phyloP scores from a whole-genome alignment of 2,113 vertebrate genomes.

The Craseonycteris thonglongyai region DNA sequence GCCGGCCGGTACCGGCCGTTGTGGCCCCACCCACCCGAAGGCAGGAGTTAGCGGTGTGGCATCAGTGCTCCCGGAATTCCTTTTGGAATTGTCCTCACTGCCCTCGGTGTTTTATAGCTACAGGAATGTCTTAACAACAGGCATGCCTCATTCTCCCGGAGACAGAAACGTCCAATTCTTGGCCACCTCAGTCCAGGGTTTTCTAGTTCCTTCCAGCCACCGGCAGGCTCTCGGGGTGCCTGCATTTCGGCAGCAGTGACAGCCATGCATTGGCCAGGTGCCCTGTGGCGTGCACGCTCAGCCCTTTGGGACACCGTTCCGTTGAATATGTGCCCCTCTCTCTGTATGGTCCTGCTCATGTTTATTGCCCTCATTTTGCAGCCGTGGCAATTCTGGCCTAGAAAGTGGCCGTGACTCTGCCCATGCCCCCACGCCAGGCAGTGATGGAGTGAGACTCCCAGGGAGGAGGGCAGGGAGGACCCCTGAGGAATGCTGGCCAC shows the following conservation, averaged over 20 bases:
- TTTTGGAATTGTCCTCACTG: conserved; percentile 23
- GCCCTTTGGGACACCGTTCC: neutral
- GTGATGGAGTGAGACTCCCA: neutral
- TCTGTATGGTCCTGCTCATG: neutral
- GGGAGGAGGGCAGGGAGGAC: neutral
- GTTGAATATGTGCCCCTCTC: no score
- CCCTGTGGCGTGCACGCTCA: neutral
- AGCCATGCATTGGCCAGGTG: neutral
- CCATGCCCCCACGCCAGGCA: neutral
- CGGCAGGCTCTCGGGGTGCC: neutral
- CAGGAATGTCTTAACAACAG: neutral
- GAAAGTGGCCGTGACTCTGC: neutral
- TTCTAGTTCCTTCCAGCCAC: neutral
- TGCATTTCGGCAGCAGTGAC: neutral
- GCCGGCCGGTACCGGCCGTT: no score
- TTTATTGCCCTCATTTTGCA: neutral
- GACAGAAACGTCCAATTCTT: neutral
- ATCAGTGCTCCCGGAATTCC: neutral
- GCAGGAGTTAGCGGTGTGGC: neutral
- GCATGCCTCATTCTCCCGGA: neutral
- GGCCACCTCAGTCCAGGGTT: neutral
- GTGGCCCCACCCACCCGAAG: neutral
- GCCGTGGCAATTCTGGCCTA: neutral
- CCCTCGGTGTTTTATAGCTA: neutral
- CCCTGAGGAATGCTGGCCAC: neutral